Evolutionary conservation across 2,888 invertebrate species (phyloP), one percentile per base, ranked within the genome.

Genomic region (Ischnus inquisitorius): DNA sequence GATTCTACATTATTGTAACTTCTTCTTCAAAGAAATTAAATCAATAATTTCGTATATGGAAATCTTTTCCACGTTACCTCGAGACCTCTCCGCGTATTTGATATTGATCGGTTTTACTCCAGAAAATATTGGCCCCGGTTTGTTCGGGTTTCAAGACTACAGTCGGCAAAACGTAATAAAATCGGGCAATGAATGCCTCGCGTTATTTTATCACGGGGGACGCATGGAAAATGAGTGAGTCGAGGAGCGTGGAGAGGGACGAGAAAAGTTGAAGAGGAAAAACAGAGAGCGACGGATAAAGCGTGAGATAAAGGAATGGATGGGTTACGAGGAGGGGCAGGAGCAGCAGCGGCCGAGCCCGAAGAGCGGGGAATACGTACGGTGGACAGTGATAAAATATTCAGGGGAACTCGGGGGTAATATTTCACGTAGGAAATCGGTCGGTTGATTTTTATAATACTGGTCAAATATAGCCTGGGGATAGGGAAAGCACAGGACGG

Each of bases 391-490:
- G 91, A 92, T 93, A 93, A 93, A 93, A 93, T 93, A 93, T 93
- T 93, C 93, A 93, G 90, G 90, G 91, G 90, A 88, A 89, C 90
- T 90, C 91, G 84, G 86, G 92, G 93, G 92, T 90, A 90, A 93
- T 93, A 93, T 93, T 93, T 93, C 92, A 93, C 90, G 91, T 90
- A 92, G 92, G 91, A 93, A 93, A 93, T 93, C 93, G 93, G 92
- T 93, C 93, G 93, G 93, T 93, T 93, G 93, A 93, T 93, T 93
- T 93, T 93, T 93, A 93, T 93, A 93, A 93, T 93, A 93, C 93
- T 93, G 93, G 93, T 93, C 93, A 93, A 93, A 93, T 93, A 93
- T 92, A 92, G 93, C 92, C 92, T 90, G 89, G 93, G 93, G 93
- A 92, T 89, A 86, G 79, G 60, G 74, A 82, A 79, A 57, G 71